Conservation (phyloP, 2,113 vertebrate genomes). For the Halcyon malimbica region DNA sequence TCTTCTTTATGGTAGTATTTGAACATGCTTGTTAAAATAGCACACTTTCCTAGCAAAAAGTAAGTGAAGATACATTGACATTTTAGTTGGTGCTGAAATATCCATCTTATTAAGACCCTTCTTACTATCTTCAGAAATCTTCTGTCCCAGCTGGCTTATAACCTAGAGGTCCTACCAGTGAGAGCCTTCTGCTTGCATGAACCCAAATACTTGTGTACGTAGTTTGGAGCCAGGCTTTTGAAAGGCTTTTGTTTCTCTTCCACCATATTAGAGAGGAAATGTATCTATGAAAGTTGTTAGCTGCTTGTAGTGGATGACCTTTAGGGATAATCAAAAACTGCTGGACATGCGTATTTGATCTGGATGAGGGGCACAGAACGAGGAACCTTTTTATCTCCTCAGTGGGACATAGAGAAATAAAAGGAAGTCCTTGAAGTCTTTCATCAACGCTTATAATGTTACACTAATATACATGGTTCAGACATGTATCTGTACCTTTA, state of each 20-base stretch:
- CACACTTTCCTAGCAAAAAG: not conserved
- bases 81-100: not conserved
- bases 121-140: not conserved
- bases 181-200: not conserved
- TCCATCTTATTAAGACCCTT: not conserved
- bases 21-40: not conserved
- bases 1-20: not conserved
- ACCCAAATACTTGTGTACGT: not conserved
- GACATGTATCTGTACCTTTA: not conserved
- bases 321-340: not conserved
- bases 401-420: not conserved
- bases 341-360: not conserved
- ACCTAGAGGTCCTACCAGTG: accelerated
- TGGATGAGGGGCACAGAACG: not conserved
- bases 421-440: not conserved
- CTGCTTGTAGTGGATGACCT: not conserved
- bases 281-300: not conserved
- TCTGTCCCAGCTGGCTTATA: not conserved
- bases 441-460: not conserved
- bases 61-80: not conserved
- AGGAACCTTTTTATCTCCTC: not conserved
- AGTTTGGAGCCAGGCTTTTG: not conserved
- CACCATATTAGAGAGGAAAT: not conserved
- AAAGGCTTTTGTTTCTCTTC: not conserved
- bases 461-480: not conserved